Evolutionary conservation across 2,888 invertebrate species (phyloP), one percentile per base, ranked within the genome.

Genomic region (Heliothis peltigera): DNA sequence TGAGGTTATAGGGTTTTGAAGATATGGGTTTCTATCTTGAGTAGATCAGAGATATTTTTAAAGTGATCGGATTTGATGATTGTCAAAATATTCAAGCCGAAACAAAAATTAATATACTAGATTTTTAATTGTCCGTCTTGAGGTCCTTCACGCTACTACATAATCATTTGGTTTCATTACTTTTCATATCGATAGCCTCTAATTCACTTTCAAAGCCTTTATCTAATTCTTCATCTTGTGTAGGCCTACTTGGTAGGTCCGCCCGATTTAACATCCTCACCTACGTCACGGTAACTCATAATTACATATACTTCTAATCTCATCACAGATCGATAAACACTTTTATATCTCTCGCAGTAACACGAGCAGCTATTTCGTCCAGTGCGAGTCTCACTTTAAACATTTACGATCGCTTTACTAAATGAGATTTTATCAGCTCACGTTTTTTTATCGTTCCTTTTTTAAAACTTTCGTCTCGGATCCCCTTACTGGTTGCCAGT

Each of bases 381-480:
- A 68, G 68, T 80, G 61, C 53, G 57, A 68, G 64, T 56, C 71
- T 63, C 69, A 54, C 61, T 67, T 81, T 73, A 69, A 62, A 70
- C 56, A n/a, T 88, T 88, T 88, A 88, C 84, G 88, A 88, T 70
- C 75, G 58, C 67, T 77, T 64, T 76, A 65, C 81, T 77, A 87
- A 88, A 88, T 88, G 84, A 87, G 87, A 85, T 87, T 86, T 86
- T 82, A 84, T 84, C 77, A 75, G 77, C 66, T 46, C 73, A 61
- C 56, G 49, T 70, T 61, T 58, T 64, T 70, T 75, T 74, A 57
- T 61, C 64, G 58, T 64, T 64, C 39, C 21, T 60, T 74, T 67
- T 75, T 67, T 55, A 46, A 52, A 70, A 66, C 66, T 72, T 63
- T 60, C 61, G 49, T 51, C 57, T 56, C 61, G 60, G 35, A 64